Conservation (phyloP, 1,140 invertebrate species). For the Wasmannia auropunctata region DNA sequence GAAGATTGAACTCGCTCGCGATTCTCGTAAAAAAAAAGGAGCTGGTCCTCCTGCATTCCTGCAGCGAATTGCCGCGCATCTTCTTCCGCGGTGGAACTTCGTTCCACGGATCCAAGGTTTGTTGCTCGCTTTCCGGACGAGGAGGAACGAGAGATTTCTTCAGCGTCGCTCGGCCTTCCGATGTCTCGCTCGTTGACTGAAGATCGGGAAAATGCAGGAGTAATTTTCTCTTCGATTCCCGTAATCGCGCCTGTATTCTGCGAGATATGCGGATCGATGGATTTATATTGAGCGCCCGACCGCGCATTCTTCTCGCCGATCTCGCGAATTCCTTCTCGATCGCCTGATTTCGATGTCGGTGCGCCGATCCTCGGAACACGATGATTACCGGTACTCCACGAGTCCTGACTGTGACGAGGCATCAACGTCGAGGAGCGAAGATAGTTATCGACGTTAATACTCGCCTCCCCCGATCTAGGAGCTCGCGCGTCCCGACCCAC, state of each 20-base stretch:
- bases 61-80: background rate
- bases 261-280: background rate
- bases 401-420: background rate
- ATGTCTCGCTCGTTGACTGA: background rate
- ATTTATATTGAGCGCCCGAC: background rate
- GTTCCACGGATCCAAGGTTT: background rate
- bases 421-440: background rate
- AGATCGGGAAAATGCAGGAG: background rate
- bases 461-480: constrained; percentile 23
- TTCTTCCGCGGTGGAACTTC: background rate
- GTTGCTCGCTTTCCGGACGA: background rate
- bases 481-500: background rate
- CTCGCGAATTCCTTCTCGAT: background rate
- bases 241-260: background rate
- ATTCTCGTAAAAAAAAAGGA: constrained; percentile 50
- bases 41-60: constrained; percentile 44
- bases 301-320: background rate
- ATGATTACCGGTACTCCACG: background rate
- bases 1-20: constrained; percentile 46
- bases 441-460: constrained; percentile 36
- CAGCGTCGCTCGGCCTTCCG: too few relatives aligned
- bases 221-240: background rate
- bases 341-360: background rate
- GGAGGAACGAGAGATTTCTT: background rate
- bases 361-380: background rate